Conservation (phyloP, 2,888 invertebrate genomes). For the Acleris laterana region DNA sequence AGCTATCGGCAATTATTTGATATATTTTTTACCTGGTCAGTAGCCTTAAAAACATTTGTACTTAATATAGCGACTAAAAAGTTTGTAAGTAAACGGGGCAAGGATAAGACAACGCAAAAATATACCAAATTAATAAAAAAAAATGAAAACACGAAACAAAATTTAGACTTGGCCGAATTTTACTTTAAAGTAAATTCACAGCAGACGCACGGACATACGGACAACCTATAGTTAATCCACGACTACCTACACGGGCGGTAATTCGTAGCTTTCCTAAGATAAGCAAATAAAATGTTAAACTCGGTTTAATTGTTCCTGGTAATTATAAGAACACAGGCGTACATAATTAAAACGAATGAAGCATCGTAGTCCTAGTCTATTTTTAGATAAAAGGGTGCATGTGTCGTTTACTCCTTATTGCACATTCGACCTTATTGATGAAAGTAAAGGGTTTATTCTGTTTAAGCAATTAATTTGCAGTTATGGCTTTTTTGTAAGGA, state of each 20-base stretch:
- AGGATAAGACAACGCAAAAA: too few species aligned
- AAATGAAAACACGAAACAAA: not conserved
- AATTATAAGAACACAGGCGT: conserved; percentile 74
- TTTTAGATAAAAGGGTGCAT: not conserved
- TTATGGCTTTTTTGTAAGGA: too few species aligned
- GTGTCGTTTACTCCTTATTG: too few species aligned
- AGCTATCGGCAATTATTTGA: too few species aligned
- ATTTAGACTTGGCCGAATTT: not conserved
- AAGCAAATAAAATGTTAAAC: conserved; percentile 65
- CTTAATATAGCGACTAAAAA: too few species aligned
- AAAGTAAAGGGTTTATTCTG: not conserved
- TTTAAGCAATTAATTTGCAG: not conserved
- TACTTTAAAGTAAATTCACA: too few species aligned
- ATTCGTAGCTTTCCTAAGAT: conserved; percentile 24
- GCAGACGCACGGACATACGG: not conserved
- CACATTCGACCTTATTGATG: not conserved
- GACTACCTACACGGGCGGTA: not conserved
- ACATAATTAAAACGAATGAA: conserved; percentile 83
- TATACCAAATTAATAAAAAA: not conserved
- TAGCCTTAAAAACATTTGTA: too few species aligned
- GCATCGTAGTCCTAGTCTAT: conserved; percentile 58
- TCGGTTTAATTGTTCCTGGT: conserved; percentile 72
- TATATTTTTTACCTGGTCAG: too few species aligned
- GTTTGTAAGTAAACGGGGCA: too few species aligned
- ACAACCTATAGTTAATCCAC: not conserved